Conservation (phyloP, 2,888 invertebrate species). For the Xestoiulus laeticollis region DNA sequence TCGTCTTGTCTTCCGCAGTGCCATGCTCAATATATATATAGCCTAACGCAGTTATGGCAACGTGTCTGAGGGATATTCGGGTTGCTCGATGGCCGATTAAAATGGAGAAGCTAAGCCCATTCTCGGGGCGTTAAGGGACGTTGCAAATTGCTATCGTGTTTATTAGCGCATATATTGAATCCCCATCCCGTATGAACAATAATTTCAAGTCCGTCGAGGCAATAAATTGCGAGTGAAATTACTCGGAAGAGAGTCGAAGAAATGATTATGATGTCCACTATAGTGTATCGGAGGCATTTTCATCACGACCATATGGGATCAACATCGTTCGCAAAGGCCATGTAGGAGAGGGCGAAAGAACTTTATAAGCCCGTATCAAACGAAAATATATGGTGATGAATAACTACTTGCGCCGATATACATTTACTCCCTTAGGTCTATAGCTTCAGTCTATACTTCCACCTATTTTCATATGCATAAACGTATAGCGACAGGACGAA, state of each 20-base stretch:
- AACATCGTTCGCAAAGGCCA: slow-evolving; percentile 1
- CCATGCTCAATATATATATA: background rate
- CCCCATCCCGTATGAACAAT: slow-evolving; percentile 50
- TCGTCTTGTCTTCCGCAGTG: background rate
- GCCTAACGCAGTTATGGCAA: background rate
- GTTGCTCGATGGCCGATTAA: slow-evolving; percentile 36
- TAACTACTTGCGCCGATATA: background rate
- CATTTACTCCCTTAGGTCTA: background rate
- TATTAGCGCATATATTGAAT: slow-evolving; percentile 46
- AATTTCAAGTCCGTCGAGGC: slow-evolving; percentile 52
- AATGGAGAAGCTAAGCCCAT: slow-evolving; percentile 45
- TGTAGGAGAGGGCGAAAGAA: slow-evolving; percentile 6
- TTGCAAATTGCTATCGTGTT: slow-evolving; percentile 44
- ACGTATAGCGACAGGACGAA: background rate
- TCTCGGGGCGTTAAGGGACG: slow-evolving; percentile 46
- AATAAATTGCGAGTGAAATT: slow-evolving; percentile 53
- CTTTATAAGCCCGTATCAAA: slow-evolving; percentile 46
- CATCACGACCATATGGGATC: slow-evolving; percentile 29
- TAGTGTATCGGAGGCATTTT: slow-evolving; percentile 39
- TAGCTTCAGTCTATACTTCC: background rate
- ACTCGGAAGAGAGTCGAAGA: slow-evolving; percentile 53
- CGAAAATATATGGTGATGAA: slow-evolving; percentile 47
- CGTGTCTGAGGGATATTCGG: background rate
- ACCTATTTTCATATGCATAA: background rate
- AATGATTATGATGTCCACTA: slow-evolving; percentile 54